Evolutionary conservation across 2,797 vertebrate genomes (phyloP), one percentile per base, ranked within the genome.

Genomic region (Acropternis orthonyx): DNA sequence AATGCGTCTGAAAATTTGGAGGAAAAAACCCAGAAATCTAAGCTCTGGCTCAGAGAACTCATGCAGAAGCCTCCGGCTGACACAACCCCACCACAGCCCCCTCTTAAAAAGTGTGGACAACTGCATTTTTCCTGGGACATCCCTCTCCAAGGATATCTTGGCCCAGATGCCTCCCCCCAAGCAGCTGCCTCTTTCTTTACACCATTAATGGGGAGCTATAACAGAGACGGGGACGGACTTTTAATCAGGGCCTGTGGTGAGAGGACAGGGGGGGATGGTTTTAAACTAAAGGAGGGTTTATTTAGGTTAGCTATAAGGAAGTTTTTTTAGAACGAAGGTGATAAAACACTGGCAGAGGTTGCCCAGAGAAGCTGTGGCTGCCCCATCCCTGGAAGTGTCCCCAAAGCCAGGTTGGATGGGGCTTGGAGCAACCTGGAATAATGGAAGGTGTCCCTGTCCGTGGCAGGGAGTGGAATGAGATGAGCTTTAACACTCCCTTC

Each of bases 1-100:
- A 95, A 84, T 58, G 67, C 67, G 90, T 81, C 89, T 67, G 73
- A 85, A 96, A 96, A 95, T 85, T 34, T 44, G 61, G 10, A 69
- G 67, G 88, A 86, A 75, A 83, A 89, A 66, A 14, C 1, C 1
- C 43, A 89, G 56, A 59, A 92, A 81, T 23, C 71, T 68, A 62
- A 95, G 76, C 61, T 58, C 61, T 34, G 85, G 66, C 63, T 68
- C 58, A 79, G 37, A 56, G 56, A 86, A 76, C 24, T n/a, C 44
- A 21, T 3, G 10, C 44, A 55, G 71, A 74, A 84, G 10, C 54
- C 72, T 92, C 49, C 54, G 44, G 58, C 30, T 56, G 51, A 55
- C 12, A 74, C 9, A 43, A 18, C 16, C 41, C 76, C 76, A 44
- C 14, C 37, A 37, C 16, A 67, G 52, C 52, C 32, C 27, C 27